A percentile compares a stretch with the other conserved stretches of the same genome.
phyloP scores from a whole-genome alignment of 2,113 vertebrate species.

The Probosciger aterrimus region DNA sequence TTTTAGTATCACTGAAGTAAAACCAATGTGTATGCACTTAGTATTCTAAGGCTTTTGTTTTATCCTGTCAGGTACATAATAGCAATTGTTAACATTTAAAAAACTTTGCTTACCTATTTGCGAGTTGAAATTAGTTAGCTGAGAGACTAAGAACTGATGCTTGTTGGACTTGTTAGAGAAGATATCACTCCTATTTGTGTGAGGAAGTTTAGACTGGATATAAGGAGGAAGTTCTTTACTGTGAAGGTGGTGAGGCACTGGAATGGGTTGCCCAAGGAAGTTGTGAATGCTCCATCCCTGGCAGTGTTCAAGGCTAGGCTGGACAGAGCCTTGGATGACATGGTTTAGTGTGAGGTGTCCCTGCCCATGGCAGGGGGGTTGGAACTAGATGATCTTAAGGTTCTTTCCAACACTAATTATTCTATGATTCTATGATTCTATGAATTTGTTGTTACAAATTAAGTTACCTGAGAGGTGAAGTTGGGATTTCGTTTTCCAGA shows the following conservation, averaged over 20 bases:
- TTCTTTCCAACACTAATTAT: no score
- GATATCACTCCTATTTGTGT: background rate
- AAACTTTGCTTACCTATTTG: background rate
- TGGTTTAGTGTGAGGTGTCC: no score
- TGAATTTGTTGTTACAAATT: background rate
- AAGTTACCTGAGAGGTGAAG: background rate
- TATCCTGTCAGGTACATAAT: background rate
- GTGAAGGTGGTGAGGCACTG: no score
- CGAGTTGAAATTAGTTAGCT: background rate
- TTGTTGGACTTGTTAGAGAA: background rate
- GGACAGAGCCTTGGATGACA: no score
- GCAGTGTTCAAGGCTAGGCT: no score
- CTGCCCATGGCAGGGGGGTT: no score
- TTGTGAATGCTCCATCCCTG: no score
- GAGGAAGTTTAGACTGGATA: background rate
- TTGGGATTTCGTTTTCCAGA: background rate
- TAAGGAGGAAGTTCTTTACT: no score
- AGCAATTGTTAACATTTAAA: background rate
- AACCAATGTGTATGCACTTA: background rate
- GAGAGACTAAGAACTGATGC: background rate
- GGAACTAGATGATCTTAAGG: no score
- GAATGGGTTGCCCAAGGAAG: no score
- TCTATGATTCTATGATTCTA: no score
- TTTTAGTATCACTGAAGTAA: background rate
- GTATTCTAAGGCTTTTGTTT: background rate